Percentiles rank a stretch among this genome's conserved stretches.
These are phyloP conservation scores for Aplodontia rufa DNA, from an alignment of 2,113 vertebrate genomes.

Conservation along the genomic window DNA sequence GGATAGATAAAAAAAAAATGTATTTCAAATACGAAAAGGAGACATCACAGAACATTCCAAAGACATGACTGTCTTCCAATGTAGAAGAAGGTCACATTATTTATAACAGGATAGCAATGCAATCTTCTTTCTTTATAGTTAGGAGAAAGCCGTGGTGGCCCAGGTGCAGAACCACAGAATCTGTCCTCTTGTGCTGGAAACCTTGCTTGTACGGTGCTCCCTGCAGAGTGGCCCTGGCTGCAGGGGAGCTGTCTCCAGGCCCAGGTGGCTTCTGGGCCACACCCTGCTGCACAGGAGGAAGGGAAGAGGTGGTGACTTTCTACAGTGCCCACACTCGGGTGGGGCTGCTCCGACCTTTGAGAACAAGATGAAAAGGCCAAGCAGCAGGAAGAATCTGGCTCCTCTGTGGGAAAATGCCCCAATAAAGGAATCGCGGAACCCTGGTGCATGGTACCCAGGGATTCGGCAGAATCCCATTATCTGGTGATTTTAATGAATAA, in stretches of 20 bases:
- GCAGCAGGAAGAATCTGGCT: constrained; percentile 53
- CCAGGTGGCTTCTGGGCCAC: not conserved
- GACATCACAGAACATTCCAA: not conserved
- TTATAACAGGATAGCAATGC: not conserved
- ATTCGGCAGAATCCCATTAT: constrained; percentile 72
- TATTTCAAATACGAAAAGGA: not conserved
- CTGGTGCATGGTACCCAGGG: constrained; percentile 38
- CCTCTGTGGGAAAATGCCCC: constrained; percentile 38
- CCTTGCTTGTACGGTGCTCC: not conserved
- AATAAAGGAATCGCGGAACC: constrained; percentile 46
- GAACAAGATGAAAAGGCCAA: constrained; percentile 40
- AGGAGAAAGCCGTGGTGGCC: not conserved
- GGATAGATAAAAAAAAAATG: not conserved
- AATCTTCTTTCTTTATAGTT: not conserved
- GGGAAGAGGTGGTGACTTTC: not conserved
- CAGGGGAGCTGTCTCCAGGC: not conserved
- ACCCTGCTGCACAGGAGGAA: not conserved
- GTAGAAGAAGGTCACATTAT: not conserved
- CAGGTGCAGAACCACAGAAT: not conserved
- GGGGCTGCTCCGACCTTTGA: not conserved
- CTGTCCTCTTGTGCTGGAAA: not conserved
- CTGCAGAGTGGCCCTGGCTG: not conserved
- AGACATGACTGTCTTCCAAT: not conserved
- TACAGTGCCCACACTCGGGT: not conserved
- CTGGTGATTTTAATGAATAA: constrained; percentile 75